Conservation (phyloP, 2,113 vertebrate genomes). For the Lagopus leucura region DNA sequence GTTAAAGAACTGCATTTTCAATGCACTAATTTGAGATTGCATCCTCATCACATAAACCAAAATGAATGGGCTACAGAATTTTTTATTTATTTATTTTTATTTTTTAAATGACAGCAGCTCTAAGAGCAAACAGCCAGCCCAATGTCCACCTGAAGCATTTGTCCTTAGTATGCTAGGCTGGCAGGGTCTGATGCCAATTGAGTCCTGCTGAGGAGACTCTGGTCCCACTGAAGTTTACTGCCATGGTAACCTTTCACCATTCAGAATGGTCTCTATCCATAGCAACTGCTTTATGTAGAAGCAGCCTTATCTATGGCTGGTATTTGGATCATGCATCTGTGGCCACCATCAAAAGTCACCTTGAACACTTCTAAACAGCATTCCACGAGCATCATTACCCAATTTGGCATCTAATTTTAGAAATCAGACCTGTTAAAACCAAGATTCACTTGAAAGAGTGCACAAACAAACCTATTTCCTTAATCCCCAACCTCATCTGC, state of each 20-base stretch:
- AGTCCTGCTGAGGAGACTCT: background rate
- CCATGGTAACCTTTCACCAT: background rate
- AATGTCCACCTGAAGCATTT: background rate
- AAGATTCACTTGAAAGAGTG: background rate
- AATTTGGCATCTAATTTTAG: background rate
- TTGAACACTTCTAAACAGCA: background rate
- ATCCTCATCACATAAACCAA: background rate
- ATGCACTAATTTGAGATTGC: background rate
- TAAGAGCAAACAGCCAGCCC: background rate
- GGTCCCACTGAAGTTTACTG: background rate
- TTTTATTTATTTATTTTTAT: too few species aligned
- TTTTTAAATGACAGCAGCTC: background rate
- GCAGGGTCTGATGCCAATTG: background rate
- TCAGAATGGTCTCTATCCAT: background rate
- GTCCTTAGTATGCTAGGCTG: rapidly evolving
- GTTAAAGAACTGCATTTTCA: background rate
- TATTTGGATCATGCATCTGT: background rate
- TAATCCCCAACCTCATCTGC: background rate
- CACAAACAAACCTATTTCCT: background rate
- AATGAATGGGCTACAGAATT: background rate
- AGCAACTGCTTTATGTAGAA: background rate
- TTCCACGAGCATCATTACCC: background rate
- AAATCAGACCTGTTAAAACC: background rate
- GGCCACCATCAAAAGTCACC: background rate
- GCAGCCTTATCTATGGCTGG: background rate